Evolutionary conservation across 2,797 vertebrate genomes (phyloP).

Genomic region (Rhyacichthys aspro): DNA sequence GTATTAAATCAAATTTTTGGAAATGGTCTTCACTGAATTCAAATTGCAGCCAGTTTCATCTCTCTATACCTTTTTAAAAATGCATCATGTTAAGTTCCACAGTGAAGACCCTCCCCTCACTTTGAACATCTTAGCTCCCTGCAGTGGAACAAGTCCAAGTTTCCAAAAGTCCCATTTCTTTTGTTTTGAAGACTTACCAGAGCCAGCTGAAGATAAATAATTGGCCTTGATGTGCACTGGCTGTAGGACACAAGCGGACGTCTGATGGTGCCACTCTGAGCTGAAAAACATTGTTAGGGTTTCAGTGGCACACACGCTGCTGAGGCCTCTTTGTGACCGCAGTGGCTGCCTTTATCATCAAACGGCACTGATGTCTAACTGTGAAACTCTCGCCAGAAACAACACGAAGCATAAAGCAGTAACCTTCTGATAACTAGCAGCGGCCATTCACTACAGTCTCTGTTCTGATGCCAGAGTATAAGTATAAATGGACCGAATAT

Average conservation of each 20-base stretch:
- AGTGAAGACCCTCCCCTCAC: neutral
- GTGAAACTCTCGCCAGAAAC: constrained; percentile 15
- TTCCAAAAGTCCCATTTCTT: neutral
- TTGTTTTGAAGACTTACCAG: neutral
- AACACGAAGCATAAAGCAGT: constrained; percentile 5
- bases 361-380: constrained; percentile 19
- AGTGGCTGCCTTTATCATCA: constrained; percentile 7
- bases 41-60: neutral
- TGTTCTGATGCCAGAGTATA: neutral
- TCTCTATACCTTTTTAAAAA: constrained; percentile 6
- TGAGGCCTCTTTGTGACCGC: constrained; percentile 3
- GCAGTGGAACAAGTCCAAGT: constrained; percentile 2
- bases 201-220: neutral
- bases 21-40: neutral
- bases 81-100: neutral
- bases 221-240: constrained; percentile 9
- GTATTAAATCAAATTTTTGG: too few species aligned
- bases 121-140: constrained; percentile 4
- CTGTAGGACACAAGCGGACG: neutral
- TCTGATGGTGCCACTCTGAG: neutral
- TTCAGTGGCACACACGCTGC: neutral
- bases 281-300: constrained; percentile 5
- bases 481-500: neutral
- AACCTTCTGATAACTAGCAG: constrained; percentile 10
- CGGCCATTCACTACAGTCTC: neutral